phyloP scores from a whole-genome alignment of 2,113 vertebrate species.

The Embiotoca jacksoni region DNA sequence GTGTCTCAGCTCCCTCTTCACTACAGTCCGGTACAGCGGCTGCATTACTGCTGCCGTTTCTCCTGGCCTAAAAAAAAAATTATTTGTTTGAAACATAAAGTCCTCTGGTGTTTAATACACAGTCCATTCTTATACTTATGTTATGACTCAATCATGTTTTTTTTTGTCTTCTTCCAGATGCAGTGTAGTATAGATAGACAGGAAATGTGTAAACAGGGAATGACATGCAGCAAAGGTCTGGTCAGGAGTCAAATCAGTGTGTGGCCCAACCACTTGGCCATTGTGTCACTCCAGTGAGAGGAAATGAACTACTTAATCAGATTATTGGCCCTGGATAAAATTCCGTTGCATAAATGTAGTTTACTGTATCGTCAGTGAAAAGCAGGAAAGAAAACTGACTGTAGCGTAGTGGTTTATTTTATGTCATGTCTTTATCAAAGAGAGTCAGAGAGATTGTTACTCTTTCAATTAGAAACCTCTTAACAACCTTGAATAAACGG shows the following conservation, averaged over 20 bases:
- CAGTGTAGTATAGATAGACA: not conserved
- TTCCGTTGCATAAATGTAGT: not conserved
- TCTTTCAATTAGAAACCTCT: not conserved
- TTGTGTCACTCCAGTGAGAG: not conserved
- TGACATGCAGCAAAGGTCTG: not conserved
- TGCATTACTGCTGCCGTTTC: too few relatives aligned
- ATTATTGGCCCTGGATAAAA: not conserved
- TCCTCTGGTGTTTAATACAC: too few relatives aligned
- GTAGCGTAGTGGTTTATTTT: constrained; percentile 14
- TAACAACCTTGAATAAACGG: constrained; percentile 1
- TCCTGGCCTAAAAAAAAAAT: too few relatives aligned
- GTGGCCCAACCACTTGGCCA: not conserved
- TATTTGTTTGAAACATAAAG: too few relatives aligned
- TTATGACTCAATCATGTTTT: not conserved
- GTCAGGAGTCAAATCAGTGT: not conserved
- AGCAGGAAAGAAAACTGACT: constrained; percentile 16
- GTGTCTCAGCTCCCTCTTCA: too few relatives aligned
- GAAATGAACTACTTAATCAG: constrained; percentile 23
- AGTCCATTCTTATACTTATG: too few relatives aligned
- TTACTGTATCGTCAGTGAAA: constrained; percentile 10
- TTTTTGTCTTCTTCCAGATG: not conserved
- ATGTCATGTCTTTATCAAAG: constrained; percentile 16
- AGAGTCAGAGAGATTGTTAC: not conserved
- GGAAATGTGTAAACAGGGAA: not conserved
- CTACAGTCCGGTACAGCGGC: too few relatives aligned